Evolutionary conservation across 2,888 invertebrate genomes (phyloP).

Genomic region (Cylloceria caligata): DNA sequence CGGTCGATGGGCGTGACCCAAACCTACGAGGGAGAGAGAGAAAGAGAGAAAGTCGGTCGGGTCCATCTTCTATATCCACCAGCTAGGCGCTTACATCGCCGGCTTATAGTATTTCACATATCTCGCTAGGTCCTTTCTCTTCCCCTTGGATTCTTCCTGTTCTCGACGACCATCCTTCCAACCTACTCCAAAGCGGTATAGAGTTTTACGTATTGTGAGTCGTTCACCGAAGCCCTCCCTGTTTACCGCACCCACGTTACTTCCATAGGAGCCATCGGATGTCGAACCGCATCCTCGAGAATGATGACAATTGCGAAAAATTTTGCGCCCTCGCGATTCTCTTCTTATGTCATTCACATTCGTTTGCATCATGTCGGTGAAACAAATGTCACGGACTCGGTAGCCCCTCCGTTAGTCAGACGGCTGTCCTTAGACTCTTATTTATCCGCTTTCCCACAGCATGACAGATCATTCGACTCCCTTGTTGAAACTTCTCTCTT

Average conservation of each 20-base stretch:
- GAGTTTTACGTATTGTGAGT: constrained; percentile 1
- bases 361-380: background rate
- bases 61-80: constrained; percentile 58
- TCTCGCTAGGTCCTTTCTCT: constrained; percentile 47
- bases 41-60: constrained; percentile 15
- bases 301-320: constrained; percentile 23
- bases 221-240: background rate
- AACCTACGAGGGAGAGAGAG: constrained; percentile 74
- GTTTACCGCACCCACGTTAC: constrained; percentile 11
- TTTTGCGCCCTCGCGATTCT: background rate
- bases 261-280: constrained; percentile 27
- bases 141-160: constrained; percentile 38
- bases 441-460: background rate
- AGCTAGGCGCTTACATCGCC: constrained; percentile 26
- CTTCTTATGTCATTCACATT: background rate
- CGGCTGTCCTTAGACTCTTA: background rate
- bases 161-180: constrained; percentile 9
- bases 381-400: constrained; percentile 12
- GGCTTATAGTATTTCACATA: constrained; percentile 37
- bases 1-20: constrained; percentile 85
- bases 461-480: background rate
- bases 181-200: background rate
- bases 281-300: constrained; percentile 40
- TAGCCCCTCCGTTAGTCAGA: background rate
- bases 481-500: background rate